Evolutionary conservation across 2,113 vertebrate genomes (phyloP).

Genomic region (Microtus montanus): DNA sequence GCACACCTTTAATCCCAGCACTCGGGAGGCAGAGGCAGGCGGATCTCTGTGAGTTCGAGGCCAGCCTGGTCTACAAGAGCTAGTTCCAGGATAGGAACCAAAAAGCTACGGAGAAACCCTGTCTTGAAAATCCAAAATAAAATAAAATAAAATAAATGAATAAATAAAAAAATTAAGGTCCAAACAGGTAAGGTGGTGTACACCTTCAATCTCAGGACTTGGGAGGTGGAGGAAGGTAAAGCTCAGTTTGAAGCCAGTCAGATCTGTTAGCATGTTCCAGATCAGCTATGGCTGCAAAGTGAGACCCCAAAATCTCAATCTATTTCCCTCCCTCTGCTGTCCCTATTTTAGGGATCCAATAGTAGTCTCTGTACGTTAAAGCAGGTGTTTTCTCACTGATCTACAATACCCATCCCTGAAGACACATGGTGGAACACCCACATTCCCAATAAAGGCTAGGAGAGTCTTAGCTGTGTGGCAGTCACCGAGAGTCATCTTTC

Average conservation of each 20-base stretch:
- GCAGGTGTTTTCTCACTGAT: background rate
- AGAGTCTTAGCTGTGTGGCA: background rate
- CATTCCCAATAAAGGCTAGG: background rate
- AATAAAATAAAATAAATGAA: too few relatives aligned
- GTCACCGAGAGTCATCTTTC: background rate
- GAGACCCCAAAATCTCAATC: background rate
- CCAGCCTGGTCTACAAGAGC: too few relatives aligned
- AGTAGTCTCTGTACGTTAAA: background rate
- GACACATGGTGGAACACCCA: background rate
- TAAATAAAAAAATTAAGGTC: background rate
- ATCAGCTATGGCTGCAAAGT: background rate
- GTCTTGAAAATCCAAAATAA: too few relatives aligned
- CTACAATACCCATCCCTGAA: conserved; percentile 15
- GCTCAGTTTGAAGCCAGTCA: background rate
- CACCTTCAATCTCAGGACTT: background rate
- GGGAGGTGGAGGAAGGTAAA: background rate
- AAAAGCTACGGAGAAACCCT: too few relatives aligned
- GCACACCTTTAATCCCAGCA: too few relatives aligned
- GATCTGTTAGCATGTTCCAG: background rate
- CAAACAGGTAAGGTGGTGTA: background rate
- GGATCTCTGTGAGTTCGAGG: too few relatives aligned
- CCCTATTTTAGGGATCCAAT: background rate
- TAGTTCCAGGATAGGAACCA: too few relatives aligned
- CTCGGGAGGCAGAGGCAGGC: too few relatives aligned
- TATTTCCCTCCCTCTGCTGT: background rate